phyloP scores from a whole-genome alignment of 2,797 vertebrate genomes.

The Schizothorax lantsangensis region DNA sequence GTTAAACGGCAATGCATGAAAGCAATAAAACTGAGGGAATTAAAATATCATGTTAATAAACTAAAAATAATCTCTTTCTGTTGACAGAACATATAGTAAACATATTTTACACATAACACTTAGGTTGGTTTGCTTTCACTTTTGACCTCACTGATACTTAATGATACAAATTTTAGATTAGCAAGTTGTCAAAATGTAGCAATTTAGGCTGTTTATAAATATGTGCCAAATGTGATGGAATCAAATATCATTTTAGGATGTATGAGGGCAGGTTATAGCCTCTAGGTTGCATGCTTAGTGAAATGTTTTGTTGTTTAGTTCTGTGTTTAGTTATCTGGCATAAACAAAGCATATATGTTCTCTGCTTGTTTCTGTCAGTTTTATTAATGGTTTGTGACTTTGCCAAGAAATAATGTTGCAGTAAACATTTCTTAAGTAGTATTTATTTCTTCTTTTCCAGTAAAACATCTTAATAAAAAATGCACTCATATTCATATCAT shows the following conservation, averaged over 20 bases:
- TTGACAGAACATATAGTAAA: not conserved
- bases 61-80: not conserved
- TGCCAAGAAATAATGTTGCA: not conserved
- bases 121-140: not conserved
- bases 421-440: constrained; percentile 2
- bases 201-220: not conserved
- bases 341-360: not conserved
- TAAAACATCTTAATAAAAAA: not conserved
- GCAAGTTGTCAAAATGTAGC: not conserved
- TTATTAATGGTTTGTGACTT: not conserved
- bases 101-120: not conserved
- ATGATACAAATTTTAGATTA: not conserved
- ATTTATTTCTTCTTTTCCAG: not conserved
- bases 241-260: not conserved
- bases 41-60: not conserved
- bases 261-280: not conserved
- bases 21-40: not conserved
- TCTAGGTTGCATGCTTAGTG: not conserved
- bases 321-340: not conserved
- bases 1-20: not conserved
- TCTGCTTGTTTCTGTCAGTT: not conserved
- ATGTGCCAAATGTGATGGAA: not conserved
- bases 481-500: not conserved
- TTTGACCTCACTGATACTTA: not conserved
- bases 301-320: not conserved